phyloP scores from a whole-genome alignment of 1,140 invertebrate species.

The Achatina immaculata region DNA sequence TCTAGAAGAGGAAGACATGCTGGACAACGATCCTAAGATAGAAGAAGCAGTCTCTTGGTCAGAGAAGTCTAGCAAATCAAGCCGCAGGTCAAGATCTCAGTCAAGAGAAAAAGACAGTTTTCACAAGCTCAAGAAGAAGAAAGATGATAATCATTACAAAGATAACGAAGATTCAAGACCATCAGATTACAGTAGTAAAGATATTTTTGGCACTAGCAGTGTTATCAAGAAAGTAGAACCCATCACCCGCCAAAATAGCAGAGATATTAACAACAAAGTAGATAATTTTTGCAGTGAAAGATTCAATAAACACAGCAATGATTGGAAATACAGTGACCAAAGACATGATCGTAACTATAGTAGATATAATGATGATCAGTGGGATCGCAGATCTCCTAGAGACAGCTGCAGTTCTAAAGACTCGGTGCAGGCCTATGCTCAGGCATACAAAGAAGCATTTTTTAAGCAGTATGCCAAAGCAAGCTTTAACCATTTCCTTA shows the following conservation, averaged over 20 bases:
- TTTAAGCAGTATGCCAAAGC: conserved; percentile 27
- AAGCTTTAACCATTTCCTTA: conserved; percentile 9
- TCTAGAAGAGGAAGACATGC: conserved; percentile 43
- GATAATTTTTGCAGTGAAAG: not conserved
- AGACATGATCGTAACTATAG: not conserved
- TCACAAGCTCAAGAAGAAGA: conserved; percentile 23
- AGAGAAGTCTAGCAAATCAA: conserved; percentile 1
- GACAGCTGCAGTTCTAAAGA: conserved; percentile 7
- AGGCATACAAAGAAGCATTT: conserved; percentile 29
- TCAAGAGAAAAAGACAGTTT: conserved; percentile 31
- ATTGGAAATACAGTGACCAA: conserved; percentile 11
- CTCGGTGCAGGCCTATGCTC: conserved; percentile 27
- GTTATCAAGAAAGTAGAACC: conserved; percentile 19
- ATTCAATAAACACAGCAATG: not conserved
- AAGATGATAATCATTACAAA: not conserved
- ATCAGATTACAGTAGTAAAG: not conserved
- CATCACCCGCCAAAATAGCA: not conserved
- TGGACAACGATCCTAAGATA: conserved; percentile 32
- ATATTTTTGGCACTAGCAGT: conserved; percentile 6
- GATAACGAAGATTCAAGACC: conserved; percentile 22
- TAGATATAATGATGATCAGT: not conserved
- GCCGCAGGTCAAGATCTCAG: conserved; percentile 18
- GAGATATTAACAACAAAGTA: conserved; percentile 19
- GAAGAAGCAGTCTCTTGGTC: conserved; percentile 30
- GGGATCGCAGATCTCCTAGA: not conserved